Base-by-base conservation (phyloP, 2,888 invertebrate species). In the Rhamnusium bicolor region DNA sequence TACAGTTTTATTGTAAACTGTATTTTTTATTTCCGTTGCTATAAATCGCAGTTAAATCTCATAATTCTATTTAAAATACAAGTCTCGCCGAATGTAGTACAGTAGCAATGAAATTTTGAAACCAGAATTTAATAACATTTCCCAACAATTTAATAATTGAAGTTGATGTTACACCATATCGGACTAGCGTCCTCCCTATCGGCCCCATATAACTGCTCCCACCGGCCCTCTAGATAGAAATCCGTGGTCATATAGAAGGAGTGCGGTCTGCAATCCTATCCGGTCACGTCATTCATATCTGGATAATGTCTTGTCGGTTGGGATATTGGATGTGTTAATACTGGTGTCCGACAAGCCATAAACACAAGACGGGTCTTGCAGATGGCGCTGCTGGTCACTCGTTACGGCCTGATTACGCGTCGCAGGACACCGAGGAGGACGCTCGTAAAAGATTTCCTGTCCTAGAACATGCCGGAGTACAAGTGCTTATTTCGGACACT, bases 231-330 rank as follows among this genome's bases (percentile, higher is more conserved):
- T 62, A 69, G 73, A 72, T 72, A 75, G 74, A 76, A 74, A 73
- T 69, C 74, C 67, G 74, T 54, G 73, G 76, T 75, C 75, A 63
- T 78, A 76, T 77, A 69, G 74, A 76, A 75, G 76, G 78, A 79
- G 76, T 80, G 83, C 21, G 65, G 65, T 65, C 65, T 16, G 65
- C 53, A 67, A 21, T 40, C 21, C 67, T 67, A 67, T 78, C 83
- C 83, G 85, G 87, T 88, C 88, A 88, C 88, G 88, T 88, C 88
- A 88, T 88, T 87, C 88, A 87, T 88, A 88, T 87, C 87, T 86
- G 85, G 85, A 82, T 87, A 87, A 87, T 86, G 87, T 86, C 87
- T 85, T 86, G 87, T 87, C 86, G 85, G 83, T 63, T 82, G 78
- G 84, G 86, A 86, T 87, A 87, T 87, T 87, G 87, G 88, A 88